Evolutionary conservation across 2,113 vertebrate species (phyloP).

Genomic region (Myiagra hebetior): DNA sequence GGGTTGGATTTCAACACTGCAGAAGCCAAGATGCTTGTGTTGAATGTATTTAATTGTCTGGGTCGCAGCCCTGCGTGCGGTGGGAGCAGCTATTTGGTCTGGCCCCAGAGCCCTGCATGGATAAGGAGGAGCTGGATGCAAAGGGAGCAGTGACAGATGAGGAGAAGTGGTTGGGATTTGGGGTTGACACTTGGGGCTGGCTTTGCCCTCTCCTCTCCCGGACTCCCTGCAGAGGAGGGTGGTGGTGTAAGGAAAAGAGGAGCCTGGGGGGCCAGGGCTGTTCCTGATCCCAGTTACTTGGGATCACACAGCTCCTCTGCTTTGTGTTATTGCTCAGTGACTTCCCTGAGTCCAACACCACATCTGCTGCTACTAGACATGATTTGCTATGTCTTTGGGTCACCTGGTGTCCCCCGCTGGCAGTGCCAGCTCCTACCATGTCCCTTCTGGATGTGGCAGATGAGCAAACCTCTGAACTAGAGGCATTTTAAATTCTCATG

Average conservation of each 20-base stretch:
- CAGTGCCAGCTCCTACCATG: neutral
- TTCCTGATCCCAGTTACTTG: fast-evolving
- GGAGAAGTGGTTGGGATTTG: neutral
- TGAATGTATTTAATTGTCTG: neutral
- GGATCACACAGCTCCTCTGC: neutral
- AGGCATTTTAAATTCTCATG: neutral
- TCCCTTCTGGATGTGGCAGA: neutral
- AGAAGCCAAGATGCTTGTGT: neutral
- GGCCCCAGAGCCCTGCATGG: fast-evolving
- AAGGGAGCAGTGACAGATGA: neutral
- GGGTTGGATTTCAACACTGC: neutral
- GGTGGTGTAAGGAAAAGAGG: neutral
- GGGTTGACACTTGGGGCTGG: neutral
- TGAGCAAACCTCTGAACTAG: neutral
- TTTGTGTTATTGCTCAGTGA: neutral
- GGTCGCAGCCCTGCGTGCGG: fast-evolving
- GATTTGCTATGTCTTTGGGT: neutral
- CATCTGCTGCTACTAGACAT: fast-evolving
- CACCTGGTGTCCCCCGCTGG: neutral
- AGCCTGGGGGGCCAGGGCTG: neutral
- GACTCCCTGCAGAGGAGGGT: neutral
- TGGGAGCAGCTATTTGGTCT: neutral
- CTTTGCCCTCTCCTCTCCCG: neutral
- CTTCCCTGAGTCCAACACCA: neutral
- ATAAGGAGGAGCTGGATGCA: neutral